Evolutionary conservation across 2,888 invertebrate genomes (phyloP).

Genomic region (Hipparchia sbordonii): DNA sequence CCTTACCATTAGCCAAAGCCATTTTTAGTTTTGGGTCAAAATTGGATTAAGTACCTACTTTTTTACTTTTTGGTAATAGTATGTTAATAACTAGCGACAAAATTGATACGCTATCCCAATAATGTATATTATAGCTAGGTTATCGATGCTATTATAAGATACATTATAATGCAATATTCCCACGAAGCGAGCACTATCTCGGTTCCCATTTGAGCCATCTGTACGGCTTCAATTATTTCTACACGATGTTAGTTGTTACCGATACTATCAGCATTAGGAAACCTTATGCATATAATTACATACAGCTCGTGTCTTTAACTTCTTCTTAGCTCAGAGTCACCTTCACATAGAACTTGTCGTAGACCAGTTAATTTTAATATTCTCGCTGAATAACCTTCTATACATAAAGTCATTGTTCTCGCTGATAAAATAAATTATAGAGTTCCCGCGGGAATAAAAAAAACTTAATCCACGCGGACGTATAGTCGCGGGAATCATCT

Average conservation of each 20-base stretch:
- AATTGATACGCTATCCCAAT: too few relatives aligned
- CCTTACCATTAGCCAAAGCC: background rate
- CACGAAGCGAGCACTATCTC: conserved; percentile 12
- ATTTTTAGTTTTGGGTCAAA: background rate
- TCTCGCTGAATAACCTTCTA: too few relatives aligned
- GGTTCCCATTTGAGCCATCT: conserved; percentile 2
- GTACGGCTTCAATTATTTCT: conserved; percentile 17
- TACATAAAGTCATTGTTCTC: too few relatives aligned
- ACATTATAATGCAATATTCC: conserved; percentile 8
- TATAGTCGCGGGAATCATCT: too few relatives aligned
- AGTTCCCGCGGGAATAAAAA: too few relatives aligned
- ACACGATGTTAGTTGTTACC: conserved; percentile 4
- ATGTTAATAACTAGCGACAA: background rate
- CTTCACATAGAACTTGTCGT: background rate
- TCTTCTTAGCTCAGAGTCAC: background rate
- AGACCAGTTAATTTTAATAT: too few relatives aligned
- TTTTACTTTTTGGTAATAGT: background rate
- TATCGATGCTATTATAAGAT: conserved; percentile 1
- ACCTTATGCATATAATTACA: conserved; percentile 8
- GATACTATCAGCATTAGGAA: conserved; percentile 9
- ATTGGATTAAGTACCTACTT: background rate
- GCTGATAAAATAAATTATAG: too few relatives aligned
- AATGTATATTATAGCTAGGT: background rate
- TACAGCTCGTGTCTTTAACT: background rate
- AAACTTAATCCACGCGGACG: too few relatives aligned